A percentile compares a stretch with the other conserved stretches of the same genome.
Evolutionary conservation across 2,797 vertebrate species (phyloP).

Genomic region (Lacerta viridis): DNA sequence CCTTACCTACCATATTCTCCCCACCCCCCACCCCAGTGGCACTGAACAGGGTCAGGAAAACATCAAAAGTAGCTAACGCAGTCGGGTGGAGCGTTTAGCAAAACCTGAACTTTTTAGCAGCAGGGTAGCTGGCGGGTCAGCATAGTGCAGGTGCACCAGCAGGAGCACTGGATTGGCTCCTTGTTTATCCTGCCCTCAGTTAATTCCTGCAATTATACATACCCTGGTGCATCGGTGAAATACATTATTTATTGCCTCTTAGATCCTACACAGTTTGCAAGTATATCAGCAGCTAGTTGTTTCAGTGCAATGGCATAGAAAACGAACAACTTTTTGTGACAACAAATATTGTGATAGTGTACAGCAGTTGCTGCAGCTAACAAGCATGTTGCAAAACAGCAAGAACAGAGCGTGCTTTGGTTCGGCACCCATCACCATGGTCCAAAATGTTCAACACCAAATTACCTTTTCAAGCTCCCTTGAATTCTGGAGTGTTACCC

Average conservation of each 20-base stretch:
- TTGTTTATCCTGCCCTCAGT: not conserved
- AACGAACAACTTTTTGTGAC: not conserved
- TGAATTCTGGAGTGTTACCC: not conserved
- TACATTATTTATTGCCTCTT: not conserved
- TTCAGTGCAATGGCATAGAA: not conserved
- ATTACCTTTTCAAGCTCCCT: not conserved
- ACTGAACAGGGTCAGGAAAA: not conserved
- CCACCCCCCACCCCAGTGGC: not conserved
- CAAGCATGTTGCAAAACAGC: not conserved
- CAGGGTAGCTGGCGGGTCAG: too few species aligned
- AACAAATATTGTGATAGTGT: not conserved
- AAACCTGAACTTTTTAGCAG: too few species aligned
- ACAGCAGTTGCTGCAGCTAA: not conserved
- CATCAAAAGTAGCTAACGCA: too few species aligned
- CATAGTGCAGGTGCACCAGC: too few species aligned
- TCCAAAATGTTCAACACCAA: not conserved
- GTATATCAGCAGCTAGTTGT: too few species aligned
- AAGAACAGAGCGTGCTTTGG: not conserved
- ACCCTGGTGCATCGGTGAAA: not conserved
- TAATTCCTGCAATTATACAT: not conserved
- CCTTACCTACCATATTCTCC: not conserved
- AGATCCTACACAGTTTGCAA: not conserved
- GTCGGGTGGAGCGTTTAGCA: too few species aligned
- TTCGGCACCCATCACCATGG: not conserved
- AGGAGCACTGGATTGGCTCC: too few species aligned